phyloP scores from a whole-genome alignment of 2,888 invertebrate species.

The Antitype chi region DNA sequence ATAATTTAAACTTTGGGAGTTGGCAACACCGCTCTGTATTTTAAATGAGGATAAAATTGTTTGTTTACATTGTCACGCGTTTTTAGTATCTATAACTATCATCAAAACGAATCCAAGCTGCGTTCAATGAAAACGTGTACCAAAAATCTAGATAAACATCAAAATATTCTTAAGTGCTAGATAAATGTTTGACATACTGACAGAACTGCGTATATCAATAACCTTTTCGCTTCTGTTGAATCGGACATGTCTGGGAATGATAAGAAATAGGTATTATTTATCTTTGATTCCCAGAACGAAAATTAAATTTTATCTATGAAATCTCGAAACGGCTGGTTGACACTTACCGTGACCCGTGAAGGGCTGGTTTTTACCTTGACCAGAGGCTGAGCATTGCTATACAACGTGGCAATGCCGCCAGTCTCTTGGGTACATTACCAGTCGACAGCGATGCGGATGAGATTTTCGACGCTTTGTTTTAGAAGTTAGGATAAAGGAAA shows the following conservation, averaged over 20 bases:
- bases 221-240: slow-evolving; percentile 37
- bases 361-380: no score
- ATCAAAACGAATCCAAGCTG: slow-evolving; percentile 6
- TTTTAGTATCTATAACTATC: neutral
- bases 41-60: no score
- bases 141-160: slow-evolving; percentile 32
- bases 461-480: no score
- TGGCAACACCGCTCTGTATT: no score
- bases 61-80: neutral
- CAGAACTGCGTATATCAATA: slow-evolving; percentile 31
- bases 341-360: no score
- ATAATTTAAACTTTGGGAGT: no score
- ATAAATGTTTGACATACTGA: slow-evolving; percentile 43
- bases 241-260: slow-evolving; percentile 25
- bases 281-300: slow-evolving; percentile 11
- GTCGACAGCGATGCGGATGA: no score
- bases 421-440: no score
- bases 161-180: slow-evolving; percentile 29
- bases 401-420: no score
- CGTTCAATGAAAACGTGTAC: slow-evolving; percentile 1
- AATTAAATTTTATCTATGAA: slow-evolving; percentile 26
- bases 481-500: no score
- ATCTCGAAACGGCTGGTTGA: no score
- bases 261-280: slow-evolving; percentile 23
- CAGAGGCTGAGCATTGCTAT: no score